A percentile compares a stretch with the other conserved stretches of the same genome.
Evolutionary conservation across 2,888 invertebrate species (phyloP).

Genomic region (Microchrysa polita): DNA sequence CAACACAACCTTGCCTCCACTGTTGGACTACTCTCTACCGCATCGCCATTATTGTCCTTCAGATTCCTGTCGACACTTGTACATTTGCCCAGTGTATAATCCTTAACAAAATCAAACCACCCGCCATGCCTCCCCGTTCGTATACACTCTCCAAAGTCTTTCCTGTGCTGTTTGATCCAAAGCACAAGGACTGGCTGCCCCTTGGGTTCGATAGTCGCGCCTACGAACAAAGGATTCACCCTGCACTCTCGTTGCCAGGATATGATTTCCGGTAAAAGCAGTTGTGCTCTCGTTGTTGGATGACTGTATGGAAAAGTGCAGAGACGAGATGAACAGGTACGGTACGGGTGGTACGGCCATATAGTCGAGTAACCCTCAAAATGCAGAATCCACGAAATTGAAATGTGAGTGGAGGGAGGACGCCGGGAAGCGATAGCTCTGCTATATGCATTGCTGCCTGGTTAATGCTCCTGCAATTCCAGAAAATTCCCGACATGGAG

Average conservation of each 20-base stretch:
- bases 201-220: constrained; percentile 31
- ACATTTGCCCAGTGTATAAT: constrained; percentile 39
- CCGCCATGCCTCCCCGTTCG: background rate
- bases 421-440: too few relatives aligned
- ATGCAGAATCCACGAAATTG: background rate
- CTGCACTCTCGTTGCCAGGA: constrained; percentile 37
- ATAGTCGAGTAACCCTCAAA: constrained; percentile 18
- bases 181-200: constrained; percentile 23
- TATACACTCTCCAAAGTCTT: too few relatives aligned
- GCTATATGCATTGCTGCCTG: constrained; percentile 4
- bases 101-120: constrained; percentile 35
- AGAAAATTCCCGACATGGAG: constrained; percentile 40
- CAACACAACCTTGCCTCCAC: constrained; percentile 26
- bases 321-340: background rate
- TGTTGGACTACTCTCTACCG: constrained; percentile 18
- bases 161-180: background rate
- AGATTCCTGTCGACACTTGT: constrained; percentile 41
- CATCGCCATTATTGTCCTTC: constrained; percentile 42
- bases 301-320: background rate
- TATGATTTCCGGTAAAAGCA: constrained; percentile 44
- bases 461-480: constrained; percentile 35
- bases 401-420: background rate
- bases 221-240: constrained; percentile 42
- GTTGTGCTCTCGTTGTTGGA: constrained; percentile 24
- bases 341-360: background rate